Conservation (phyloP, 2,888 invertebrate genomes). For the Escarpia spicata region DNA sequence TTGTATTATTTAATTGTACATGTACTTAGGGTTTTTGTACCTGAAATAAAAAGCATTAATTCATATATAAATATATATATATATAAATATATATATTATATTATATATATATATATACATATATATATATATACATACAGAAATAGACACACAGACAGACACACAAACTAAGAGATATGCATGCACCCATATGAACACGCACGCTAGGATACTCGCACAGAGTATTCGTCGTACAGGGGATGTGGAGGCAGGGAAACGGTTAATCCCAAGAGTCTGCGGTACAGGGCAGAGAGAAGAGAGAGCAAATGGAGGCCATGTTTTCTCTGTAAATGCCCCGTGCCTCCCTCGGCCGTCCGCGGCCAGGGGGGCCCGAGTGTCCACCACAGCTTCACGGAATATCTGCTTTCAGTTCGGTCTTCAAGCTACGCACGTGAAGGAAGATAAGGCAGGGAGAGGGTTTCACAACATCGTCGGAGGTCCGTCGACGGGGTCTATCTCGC, state of each 20-base stretch:
- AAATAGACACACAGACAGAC: too few relatives aligned
- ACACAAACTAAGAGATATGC: too few relatives aligned
- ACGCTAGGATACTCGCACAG: background rate
- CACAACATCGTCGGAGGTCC: conserved; percentile 16
- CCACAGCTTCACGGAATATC: background rate
- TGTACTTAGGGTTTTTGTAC: too few relatives aligned
- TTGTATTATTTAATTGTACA: too few relatives aligned
- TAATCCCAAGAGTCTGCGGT: background rate
- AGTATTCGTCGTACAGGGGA: background rate
- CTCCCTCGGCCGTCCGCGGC: background rate
- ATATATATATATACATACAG: too few relatives aligned
- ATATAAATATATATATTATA: too few relatives aligned
- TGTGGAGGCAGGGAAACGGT: background rate
- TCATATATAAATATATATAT: too few relatives aligned
- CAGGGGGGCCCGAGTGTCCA: background rate
- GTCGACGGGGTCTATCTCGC: background rate
- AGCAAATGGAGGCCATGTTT: conserved; percentile 9
- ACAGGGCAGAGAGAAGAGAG: background rate
- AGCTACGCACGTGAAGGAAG: background rate
- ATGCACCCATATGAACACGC: background rate
- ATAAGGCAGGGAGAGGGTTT: background rate
- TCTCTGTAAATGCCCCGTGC: background rate
- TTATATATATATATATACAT: too few relatives aligned
- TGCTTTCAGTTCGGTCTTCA: background rate
- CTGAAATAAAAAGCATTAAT: too few relatives aligned